Conservation (phyloP, 2,888 invertebrate species). For the Allolobophora icterica region DNA sequence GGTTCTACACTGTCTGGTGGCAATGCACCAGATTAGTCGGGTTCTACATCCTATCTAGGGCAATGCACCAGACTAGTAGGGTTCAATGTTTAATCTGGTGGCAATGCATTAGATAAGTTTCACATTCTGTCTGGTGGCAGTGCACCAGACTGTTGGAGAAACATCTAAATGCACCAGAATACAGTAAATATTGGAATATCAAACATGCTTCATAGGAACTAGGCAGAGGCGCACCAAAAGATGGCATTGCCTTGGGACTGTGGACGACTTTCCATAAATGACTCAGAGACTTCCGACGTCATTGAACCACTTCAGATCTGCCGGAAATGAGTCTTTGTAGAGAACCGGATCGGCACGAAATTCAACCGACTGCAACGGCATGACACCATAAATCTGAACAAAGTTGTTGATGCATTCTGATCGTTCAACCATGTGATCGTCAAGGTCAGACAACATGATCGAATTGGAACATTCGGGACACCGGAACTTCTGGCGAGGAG, state of each 20-base stretch:
- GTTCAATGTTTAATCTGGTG: not conserved
- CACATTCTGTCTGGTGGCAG: not conserved
- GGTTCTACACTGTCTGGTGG: not conserved
- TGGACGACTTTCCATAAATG: not conserved
- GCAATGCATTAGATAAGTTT: not conserved
- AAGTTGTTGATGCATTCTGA: conserved; percentile 87
- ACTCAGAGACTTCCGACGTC: conserved; percentile 40
- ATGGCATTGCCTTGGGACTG: not conserved
- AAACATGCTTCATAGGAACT: too few relatives aligned
- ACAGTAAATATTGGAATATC: not conserved
- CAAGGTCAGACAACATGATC: conserved; percentile 87
- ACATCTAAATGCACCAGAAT: not conserved
- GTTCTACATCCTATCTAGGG: not conserved
- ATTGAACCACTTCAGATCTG: conserved; percentile 37
- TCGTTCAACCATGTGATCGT: conserved; percentile 82
- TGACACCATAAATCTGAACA: conserved; percentile 80
- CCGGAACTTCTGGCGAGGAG: conserved; percentile 94
- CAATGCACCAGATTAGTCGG: not conserved
- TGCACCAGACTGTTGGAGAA: not conserved
- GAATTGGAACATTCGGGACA: conserved; percentile 92
- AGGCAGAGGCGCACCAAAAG: not conserved
- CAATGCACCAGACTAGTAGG: not conserved
- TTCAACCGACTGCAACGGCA: conserved; percentile 87
- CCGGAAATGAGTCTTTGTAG: conserved; percentile 72
- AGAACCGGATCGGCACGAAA: conserved; percentile 94